A percentile compares a stretch with the other conserved stretches of the same genome.
Conservation (phyloP, 2,797 vertebrate genomes). For the Fringilla coelebs region DNA sequence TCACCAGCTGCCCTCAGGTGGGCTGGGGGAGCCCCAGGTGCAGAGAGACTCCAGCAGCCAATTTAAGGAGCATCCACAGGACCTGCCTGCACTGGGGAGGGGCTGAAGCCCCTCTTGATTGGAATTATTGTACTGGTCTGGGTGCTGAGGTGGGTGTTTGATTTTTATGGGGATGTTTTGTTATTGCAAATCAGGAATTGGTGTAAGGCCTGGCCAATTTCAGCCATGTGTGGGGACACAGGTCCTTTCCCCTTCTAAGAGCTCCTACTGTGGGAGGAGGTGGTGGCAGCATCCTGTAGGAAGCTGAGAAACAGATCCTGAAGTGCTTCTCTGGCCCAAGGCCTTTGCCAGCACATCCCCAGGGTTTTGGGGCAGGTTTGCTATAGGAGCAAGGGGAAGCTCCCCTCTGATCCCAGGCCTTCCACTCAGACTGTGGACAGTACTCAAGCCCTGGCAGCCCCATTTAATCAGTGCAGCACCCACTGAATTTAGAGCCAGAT, state of each 20-base stretch:
- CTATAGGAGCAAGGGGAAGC: background rate
- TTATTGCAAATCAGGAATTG: background rate
- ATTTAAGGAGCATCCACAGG: background rate
- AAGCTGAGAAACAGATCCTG: background rate
- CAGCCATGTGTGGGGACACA: accelerated
- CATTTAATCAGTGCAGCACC: background rate
- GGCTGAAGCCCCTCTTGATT: background rate
- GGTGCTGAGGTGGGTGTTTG: background rate
- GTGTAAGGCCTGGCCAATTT: background rate
- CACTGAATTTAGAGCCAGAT: background rate
- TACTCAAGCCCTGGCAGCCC: background rate
- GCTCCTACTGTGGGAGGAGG: background rate
- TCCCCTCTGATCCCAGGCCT: background rate
- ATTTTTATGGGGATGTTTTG: background rate
- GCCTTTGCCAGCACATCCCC: background rate
- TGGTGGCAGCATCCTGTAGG: background rate
- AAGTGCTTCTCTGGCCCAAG: background rate
- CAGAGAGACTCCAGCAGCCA: background rate
- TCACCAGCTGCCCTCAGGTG: background rate
- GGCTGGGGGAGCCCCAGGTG: background rate
- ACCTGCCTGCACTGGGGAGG: accelerated
- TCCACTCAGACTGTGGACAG: background rate
- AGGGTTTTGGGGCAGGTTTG: background rate
- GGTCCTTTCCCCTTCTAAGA: background rate
- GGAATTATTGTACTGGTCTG: background rate